Evolutionary conservation across 2,113 vertebrate genomes (phyloP).

Genomic region (Lonchura striata): DNA sequence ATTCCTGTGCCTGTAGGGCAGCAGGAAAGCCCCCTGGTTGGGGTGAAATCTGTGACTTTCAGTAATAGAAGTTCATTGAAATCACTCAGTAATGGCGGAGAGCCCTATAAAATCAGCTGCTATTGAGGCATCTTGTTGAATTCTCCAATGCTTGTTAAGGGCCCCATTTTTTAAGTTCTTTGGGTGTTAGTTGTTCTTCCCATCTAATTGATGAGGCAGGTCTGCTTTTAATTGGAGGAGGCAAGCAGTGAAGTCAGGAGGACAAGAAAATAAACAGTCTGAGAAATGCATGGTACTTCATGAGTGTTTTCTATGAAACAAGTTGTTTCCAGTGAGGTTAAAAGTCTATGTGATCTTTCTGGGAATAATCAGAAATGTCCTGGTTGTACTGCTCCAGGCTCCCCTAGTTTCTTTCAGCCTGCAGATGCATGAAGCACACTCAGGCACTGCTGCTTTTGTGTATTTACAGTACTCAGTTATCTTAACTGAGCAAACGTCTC

Average conservation of each 20-base stretch:
- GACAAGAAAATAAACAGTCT: background rate
- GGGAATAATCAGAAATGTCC: background rate
- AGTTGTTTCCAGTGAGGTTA: background rate
- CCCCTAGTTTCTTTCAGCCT: accelerated
- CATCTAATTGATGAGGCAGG: too few relatives aligned
- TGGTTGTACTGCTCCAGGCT: accelerated
- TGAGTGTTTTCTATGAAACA: background rate
- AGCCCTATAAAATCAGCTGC: background rate
- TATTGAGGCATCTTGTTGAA: background rate
- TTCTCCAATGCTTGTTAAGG: background rate
- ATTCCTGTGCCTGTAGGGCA: too few relatives aligned
- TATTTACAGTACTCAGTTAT: background rate
- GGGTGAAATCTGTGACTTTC: background rate
- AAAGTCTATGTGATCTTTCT: background rate
- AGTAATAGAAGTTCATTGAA: background rate
- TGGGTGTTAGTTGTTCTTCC: background rate
- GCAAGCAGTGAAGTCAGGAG: background rate
- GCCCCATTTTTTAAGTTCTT: accelerated
- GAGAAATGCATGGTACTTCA: background rate
- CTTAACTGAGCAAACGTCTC: background rate
- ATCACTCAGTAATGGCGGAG: background rate
- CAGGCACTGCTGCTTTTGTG: background rate
- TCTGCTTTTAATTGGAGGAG: background rate
- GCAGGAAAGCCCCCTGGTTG: background rate
- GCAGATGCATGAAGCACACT: background rate